Evolutionary conservation across 2,888 invertebrate species (phyloP).

Genomic region (Drosophila mulleri): DNA sequence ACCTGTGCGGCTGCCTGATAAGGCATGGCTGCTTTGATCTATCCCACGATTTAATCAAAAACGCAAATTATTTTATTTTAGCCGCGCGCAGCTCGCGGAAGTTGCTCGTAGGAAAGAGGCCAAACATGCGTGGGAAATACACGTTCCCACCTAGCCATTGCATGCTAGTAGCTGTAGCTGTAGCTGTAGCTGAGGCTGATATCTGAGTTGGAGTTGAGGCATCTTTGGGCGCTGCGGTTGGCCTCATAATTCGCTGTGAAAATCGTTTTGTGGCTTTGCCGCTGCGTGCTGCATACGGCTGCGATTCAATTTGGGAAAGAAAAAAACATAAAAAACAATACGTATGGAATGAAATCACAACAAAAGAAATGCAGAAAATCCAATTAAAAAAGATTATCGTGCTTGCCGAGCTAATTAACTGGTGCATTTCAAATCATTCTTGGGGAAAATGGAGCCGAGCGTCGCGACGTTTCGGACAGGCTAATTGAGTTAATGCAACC

Average conservation of each 20-base stretch:
- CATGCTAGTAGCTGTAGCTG: constrained; percentile 43
- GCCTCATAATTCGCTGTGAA: constrained; percentile 77
- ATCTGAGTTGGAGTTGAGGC: constrained; percentile 13
- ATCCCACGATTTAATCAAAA: constrained; percentile 82
- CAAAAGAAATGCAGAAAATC: constrained; percentile 17
- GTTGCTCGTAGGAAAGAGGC: constrained; percentile 53
- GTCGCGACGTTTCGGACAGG: constrained; percentile 11
- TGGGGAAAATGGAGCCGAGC: background rate
- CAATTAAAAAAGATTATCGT: constrained; percentile 62
- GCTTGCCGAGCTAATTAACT: constrained; percentile 52
- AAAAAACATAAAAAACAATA: background rate
- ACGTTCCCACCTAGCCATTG: constrained; percentile 48
- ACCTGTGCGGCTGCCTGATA: constrained; percentile 52
- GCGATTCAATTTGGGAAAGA: constrained; percentile 59
- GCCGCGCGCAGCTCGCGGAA: constrained; percentile 59
- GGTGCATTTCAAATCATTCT: constrained; percentile 22
- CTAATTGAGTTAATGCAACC: constrained; percentile 65
- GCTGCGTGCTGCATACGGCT: constrained; percentile 76
- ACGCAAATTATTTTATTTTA: constrained; percentile 67
- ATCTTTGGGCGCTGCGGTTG: constrained; percentile 64
- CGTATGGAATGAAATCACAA: constrained; percentile 10
- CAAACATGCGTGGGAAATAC: constrained; percentile 69
- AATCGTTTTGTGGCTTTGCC: constrained; percentile 66
- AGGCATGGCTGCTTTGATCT: constrained; percentile 56
- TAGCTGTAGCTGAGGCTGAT: background rate